These are phyloP conservation scores for Pteria penguin DNA, from an alignment of 2,888 invertebrate species.

Conservation along the genomic window DNA sequence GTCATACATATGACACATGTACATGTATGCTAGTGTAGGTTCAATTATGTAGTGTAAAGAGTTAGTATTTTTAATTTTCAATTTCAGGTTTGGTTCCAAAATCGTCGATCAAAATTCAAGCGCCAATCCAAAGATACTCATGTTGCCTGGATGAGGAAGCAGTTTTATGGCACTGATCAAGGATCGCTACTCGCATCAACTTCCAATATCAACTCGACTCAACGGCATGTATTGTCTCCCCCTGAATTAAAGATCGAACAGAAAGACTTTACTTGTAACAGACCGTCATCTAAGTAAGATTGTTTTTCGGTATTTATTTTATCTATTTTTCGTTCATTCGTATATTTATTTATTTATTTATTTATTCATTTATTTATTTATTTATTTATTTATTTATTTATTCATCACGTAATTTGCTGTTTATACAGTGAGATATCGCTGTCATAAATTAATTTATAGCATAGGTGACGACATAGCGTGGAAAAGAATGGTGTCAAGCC, in stretches of 20 bases:
- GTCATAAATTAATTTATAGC: too few species aligned
- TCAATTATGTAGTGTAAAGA: too few species aligned
- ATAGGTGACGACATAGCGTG: too few species aligned
- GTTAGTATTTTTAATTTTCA: too few species aligned
- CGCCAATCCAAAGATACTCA: constrained; percentile 53
- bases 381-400: too few species aligned
- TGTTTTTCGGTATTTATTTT: neutral
- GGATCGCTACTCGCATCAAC: neutral
- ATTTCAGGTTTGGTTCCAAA: constrained; percentile 62
- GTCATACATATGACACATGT: too few species aligned
- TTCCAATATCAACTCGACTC: neutral
- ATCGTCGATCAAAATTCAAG: constrained; percentile 59
- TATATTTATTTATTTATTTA: too few species aligned
- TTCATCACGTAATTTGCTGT: too few species aligned
- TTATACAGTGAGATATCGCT: too few species aligned
- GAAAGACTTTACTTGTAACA: neutral
- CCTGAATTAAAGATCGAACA: neutral
- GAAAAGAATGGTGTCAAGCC: too few species aligned
- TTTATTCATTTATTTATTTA: too few species aligned
- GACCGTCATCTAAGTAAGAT: constrained; percentile 29
- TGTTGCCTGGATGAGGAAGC: constrained; percentile 58
- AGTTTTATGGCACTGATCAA: constrained; percentile 46
- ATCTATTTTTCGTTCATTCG: neutral
- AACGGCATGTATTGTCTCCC: constrained; percentile 32
- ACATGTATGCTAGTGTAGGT: too few species aligned